These are phyloP conservation scores for Xylota segnis DNA, from an alignment of 2,888 invertebrate species.

Conservation along the genomic window DNA sequence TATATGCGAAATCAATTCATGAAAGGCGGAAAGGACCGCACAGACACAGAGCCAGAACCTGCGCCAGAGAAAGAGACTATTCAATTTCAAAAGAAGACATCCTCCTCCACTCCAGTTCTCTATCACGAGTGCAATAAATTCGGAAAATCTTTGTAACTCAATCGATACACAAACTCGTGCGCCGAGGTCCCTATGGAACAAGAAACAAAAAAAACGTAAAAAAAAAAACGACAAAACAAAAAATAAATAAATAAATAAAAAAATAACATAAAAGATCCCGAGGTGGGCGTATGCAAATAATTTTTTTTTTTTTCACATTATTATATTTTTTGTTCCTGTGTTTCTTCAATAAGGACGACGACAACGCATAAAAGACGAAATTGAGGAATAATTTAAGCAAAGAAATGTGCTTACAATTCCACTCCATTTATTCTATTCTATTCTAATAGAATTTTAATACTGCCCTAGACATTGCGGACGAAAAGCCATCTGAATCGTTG, in stretches of 20 bases:
- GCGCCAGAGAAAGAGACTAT: constrained; percentile 1
- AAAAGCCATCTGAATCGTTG: constrained; percentile 32
- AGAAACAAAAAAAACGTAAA: too few relatives aligned
- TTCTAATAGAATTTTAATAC: constrained; percentile 58
- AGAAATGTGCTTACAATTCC: constrained; percentile 57
- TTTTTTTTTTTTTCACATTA: constrained; percentile 14
- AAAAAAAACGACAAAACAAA: too few relatives aligned
- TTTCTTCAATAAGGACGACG: constrained; percentile 9
- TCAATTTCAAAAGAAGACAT: constrained; percentile 19
- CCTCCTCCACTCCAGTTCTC: not conserved
- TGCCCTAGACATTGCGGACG: constrained; percentile 28
- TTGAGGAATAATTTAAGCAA: constrained; percentile 48
- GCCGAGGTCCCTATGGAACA: not conserved
- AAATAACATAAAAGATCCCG: not conserved
- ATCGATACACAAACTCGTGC: constrained; percentile 15
- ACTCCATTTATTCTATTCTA: constrained; percentile 42
- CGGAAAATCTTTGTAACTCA: constrained; percentile 36
- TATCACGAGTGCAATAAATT: constrained; percentile 48
- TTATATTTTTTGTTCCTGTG: constrained; percentile 22
- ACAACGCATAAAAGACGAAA: constrained; percentile 21
- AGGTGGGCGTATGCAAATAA: constrained; percentile 52
- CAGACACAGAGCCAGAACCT: not conserved
- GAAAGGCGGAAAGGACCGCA: not conserved
- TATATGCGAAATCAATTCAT: constrained; percentile 28
- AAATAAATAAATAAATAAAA: constrained; percentile 1